phyloP scores from a whole-genome alignment of 1,140 invertebrate genomes.

The Plutomurus gul region DNA sequence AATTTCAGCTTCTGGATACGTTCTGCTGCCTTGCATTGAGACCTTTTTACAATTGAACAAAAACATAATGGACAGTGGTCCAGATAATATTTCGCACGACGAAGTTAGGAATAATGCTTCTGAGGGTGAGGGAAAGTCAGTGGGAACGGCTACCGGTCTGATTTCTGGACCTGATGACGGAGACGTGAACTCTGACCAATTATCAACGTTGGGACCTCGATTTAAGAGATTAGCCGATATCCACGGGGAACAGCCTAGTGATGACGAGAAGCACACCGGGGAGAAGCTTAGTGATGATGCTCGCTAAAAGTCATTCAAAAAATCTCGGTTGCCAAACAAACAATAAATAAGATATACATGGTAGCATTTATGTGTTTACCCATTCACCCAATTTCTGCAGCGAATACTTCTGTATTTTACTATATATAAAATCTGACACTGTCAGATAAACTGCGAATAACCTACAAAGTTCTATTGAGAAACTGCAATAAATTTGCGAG shows the following conservation, averaged over 20 bases:
- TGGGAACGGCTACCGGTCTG: slow-evolving; percentile 88
- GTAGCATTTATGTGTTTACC: too few relatives aligned
- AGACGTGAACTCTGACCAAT: slow-evolving; percentile 94
- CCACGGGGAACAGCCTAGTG: slow-evolving; percentile 89
- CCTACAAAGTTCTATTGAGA: too few relatives aligned
- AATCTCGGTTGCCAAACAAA: too few relatives aligned
- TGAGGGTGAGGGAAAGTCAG: slow-evolving; percentile 93
- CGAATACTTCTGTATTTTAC: too few relatives aligned
- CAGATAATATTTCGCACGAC: slow-evolving; percentile 86
- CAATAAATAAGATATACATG: too few relatives aligned
- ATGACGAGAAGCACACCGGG: slow-evolving; percentile 70
- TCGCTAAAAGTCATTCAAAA: background rate
- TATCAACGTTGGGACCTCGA: slow-evolving; percentile 93
- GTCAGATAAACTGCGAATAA: too few relatives aligned
- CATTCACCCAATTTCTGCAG: too few relatives aligned
- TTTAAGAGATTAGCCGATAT: slow-evolving; percentile 96
- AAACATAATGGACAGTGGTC: slow-evolving; percentile 85
- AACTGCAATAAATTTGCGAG: too few relatives aligned
- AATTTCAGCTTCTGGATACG: slow-evolving; percentile 57
- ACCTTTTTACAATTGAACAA: slow-evolving; percentile 89
- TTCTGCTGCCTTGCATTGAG: slow-evolving; percentile 79
- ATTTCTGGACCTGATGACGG: slow-evolving; percentile 91
- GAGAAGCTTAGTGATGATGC: slow-evolving; percentile 74
- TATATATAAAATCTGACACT: too few relatives aligned
- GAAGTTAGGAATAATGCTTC: slow-evolving; percentile 95